Conservation (phyloP, 1,140 invertebrate species). For the Leguminivora glycinivorella region DNA sequence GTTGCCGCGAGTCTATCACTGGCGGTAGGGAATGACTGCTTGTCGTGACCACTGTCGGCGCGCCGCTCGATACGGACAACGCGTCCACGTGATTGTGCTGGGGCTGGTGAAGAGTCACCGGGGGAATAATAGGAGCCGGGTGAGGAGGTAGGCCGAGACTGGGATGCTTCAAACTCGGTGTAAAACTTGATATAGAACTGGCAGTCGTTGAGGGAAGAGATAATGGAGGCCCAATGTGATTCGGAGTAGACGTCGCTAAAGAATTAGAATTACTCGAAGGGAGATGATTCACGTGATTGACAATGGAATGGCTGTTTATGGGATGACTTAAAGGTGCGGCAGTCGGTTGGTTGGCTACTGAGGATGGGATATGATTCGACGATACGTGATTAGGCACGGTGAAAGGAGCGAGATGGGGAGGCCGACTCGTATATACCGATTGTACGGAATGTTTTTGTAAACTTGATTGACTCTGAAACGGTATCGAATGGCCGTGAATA, state of each 20-base stretch:
- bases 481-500: constrained; percentile 66
- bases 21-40: constrained; percentile 51
- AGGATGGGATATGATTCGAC: constrained; percentile 52
- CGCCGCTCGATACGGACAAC: constrained; percentile 45
- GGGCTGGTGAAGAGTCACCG: constrained; percentile 52
- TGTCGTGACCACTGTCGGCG: constrained; percentile 46
- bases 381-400: constrained; percentile 66
- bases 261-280: constrained; percentile 53
- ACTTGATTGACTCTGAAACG: constrained; percentile 70
- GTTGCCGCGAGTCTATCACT: constrained; percentile 56
- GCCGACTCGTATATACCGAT: constrained; percentile 58
- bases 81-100: constrained; percentile 52
- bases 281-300: constrained; percentile 55
- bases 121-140: constrained; percentile 43
- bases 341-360: constrained; percentile 47
- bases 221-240: constrained; percentile 54
- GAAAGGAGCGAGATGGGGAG: constrained; percentile 65
- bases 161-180: constrained; percentile 59
- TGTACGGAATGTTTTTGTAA: constrained; percentile 74
- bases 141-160: constrained; percentile 54
- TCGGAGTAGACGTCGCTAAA: constrained; percentile 53
- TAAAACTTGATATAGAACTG: constrained; percentile 58
- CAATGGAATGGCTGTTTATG: constrained; percentile 63
- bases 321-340: constrained; percentile 55
- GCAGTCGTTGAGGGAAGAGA: constrained; percentile 53